Base-by-base conservation (phyloP, 1,140 invertebrate genomes). In the Cephus cinctus region DNA sequence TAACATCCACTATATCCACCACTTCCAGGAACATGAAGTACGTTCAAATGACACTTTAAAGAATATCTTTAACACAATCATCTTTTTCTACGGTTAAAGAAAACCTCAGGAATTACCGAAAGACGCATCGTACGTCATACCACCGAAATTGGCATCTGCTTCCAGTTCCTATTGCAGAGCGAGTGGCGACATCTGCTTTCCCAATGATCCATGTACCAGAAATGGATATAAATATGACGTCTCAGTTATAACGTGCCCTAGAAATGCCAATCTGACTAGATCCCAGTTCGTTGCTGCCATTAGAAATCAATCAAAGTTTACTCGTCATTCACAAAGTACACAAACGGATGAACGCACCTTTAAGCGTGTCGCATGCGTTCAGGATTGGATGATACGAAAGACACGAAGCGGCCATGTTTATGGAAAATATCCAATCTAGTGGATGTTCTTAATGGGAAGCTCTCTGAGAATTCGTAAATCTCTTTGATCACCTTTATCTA, bases 381-480 rank as follows among this genome's bases (percentile, higher is more conserved):
- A 22, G 48, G 47, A 44, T 30, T 72, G 66, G 67, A 18, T 72
- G n/a, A 39, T 70, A 23, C 56, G 69, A 6, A 61, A 56, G 38
- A 72, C 69, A 0, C 57, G 69, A 21, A 72, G 69, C 49, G 69
- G 69, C 5, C 63, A 66, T 5, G 32, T 72, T 6, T 71, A 71
- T 32, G 69, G 69, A 31, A 71, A 69, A 54, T 71, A 70, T 52
- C 58, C 58, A 1, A 40, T 61, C 11, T 62, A 61, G n/a, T n/a
- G n/a, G n/a, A n/a, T n/a, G n/a, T n/a, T n/a, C n/a, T n/a, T n/a
- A n/a, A n/a, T n/a, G n/a, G n/a, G n/a, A n/a, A n/a, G n/a, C n/a
- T n/a, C n/a, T n/a, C n/a, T n/a, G n/a, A n/a, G n/a, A n/a, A n/a
- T n/a, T n/a, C n/a, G n/a, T n/a, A n/a, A n/a, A n/a, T n/a, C n/a